Conservation (phyloP, 1,140 invertebrate genomes). For the Drosophila navojoa region DNA sequence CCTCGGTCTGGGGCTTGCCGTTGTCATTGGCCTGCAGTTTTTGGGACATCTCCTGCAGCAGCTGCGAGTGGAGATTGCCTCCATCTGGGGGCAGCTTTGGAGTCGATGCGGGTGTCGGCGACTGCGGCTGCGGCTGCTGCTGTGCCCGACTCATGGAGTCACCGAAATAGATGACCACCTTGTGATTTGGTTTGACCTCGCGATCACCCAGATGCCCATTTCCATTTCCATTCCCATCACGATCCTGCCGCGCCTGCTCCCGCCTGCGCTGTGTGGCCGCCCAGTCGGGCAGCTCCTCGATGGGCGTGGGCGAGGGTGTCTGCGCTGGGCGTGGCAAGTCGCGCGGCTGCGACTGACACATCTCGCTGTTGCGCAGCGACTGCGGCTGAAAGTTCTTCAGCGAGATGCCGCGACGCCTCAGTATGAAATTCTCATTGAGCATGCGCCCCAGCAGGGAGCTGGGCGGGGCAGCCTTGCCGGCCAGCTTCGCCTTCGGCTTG, state of each 20-base stretch:
- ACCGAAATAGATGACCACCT: slow-evolving; percentile 89
- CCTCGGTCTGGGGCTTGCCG: neutral
- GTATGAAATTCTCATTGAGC: slow-evolving; percentile 84
- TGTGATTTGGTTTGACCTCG: slow-evolving; percentile 84
- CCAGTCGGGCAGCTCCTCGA: slow-evolving; percentile 71
- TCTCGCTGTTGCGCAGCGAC: slow-evolving; percentile 78
- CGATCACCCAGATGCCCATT: slow-evolving; percentile 40
- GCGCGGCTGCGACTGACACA: slow-evolving; percentile 60
- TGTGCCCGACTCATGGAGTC: slow-evolving; percentile 86
- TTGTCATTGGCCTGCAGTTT: slow-evolving; percentile 56
- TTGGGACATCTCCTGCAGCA: slow-evolving; percentile 75
- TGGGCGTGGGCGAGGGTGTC: slow-evolving; percentile 73
- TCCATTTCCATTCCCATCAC: slow-evolving; percentile 19
- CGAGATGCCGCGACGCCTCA: slow-evolving; percentile 76
- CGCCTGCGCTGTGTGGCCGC: slow-evolving; percentile 39
- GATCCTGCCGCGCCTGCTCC: slow-evolving; percentile 7
- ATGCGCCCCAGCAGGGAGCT: slow-evolving; percentile 72
- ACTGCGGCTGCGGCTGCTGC: slow-evolving; percentile 17
- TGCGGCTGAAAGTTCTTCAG: slow-evolving; percentile 79
- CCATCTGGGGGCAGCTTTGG: slow-evolving; percentile 46
- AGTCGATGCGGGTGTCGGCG: slow-evolving; percentile 1
- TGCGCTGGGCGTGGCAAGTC: slow-evolving; percentile 61
- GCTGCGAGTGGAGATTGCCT: slow-evolving; percentile 61
- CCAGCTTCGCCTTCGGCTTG: slow-evolving; percentile 9
- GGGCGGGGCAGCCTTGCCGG: slow-evolving; percentile 32